phyloP scores from a whole-genome alignment of 2,113 vertebrate genomes.

The Pheucticus melanocephalus region DNA sequence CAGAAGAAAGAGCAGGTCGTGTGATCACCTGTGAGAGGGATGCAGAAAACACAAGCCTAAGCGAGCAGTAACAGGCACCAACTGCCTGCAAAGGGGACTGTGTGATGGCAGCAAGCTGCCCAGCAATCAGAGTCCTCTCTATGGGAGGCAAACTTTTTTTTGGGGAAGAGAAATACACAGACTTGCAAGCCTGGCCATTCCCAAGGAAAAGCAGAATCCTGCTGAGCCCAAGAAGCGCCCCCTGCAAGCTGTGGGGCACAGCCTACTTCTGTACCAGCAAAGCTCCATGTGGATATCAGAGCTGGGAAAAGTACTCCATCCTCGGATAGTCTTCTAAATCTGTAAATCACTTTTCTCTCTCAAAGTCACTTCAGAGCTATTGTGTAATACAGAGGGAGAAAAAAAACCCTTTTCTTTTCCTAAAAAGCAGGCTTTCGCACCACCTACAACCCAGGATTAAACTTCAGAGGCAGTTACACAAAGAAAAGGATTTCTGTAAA shows the following conservation, averaged over 20 bases:
- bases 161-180: neutral
- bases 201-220: neutral
- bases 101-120: neutral
- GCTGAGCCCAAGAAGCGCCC: fast-evolving
- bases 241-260: neutral
- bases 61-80: neutral
- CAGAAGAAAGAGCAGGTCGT: neutral
- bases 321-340: neutral
- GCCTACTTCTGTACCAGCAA: neutral
- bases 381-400: slow-evolving; percentile 10
- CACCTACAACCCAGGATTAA: slow-evolving; percentile 56
- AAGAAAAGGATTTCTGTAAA: slow-evolving; percentile 45
- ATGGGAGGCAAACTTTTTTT: neutral
- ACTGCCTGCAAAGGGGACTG: neutral
- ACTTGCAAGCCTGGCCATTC: neutral
- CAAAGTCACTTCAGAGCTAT: neutral
- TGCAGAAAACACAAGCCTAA: neutral
- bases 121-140: neutral
- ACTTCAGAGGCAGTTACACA: slow-evolving; percentile 25
- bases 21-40: neutral
- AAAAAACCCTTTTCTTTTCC: neutral
- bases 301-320: neutral
- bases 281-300: neutral
- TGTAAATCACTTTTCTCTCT: neutral
- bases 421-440: slow-evolving; percentile 43